Evolutionary conservation across 2,888 invertebrate species (phyloP).

Genomic region (Mythimna vitellina): DNA sequence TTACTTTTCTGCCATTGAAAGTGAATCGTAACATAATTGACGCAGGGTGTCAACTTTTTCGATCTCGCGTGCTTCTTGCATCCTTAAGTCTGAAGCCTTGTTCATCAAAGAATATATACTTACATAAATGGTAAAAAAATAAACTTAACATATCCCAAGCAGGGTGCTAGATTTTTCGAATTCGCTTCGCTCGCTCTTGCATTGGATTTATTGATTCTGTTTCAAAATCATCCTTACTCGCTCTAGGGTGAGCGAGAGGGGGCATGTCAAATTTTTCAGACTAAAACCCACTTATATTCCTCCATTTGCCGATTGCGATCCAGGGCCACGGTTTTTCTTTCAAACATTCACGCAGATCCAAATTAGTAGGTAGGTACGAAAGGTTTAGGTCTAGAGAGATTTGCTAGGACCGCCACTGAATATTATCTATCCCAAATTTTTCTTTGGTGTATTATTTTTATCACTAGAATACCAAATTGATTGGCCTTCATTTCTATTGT

Average conservation of each 20-base stretch:
- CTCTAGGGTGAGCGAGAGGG: too few relatives aligned
- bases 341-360: too few relatives aligned
- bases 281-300: too few relatives aligned
- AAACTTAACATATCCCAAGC: neutral
- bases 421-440: neutral
- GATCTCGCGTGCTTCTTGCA: too few relatives aligned
- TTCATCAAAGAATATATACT: too few relatives aligned
- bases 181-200: neutral
- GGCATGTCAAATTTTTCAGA: too few relatives aligned
- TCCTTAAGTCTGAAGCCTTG: too few relatives aligned
- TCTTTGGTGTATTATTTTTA: neutral
- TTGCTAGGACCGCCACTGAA: neutral
- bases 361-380: neutral
- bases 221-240: too few relatives aligned
- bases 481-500: slow-evolving; percentile 16
- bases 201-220: neutral
- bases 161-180: neutral
- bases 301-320: too few relatives aligned
- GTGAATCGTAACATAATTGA: neutral
- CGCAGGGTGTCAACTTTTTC: too few relatives aligned
- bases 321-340: too few relatives aligned
- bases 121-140: too few relatives aligned
- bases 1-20: neutral
- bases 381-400: neutral
- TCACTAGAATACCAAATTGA: slow-evolving; percentile 4